Percentiles rank a stretch among this genome's conserved stretches.
Evolutionary conservation across 2,113 vertebrate species (phyloP).

Genomic region (Paradisaea rubra): DNA sequence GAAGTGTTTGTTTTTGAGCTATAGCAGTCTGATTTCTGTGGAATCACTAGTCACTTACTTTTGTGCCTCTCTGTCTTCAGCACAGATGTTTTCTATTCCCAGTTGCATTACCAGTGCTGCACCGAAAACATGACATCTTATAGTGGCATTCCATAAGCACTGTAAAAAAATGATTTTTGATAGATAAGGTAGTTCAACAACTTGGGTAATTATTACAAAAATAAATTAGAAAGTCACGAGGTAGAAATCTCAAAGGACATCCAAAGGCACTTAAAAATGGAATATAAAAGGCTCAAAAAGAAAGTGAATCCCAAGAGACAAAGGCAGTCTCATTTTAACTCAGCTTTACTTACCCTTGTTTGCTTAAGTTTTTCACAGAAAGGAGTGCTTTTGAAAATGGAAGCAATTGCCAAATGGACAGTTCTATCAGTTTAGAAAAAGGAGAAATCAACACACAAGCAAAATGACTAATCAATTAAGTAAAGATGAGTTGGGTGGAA

Average conservation of each 20-base stretch:
- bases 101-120: background rate
- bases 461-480: background rate
- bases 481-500: background rate
- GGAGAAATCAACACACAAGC: background rate
- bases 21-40: background rate
- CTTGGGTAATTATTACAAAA: conserved; percentile 17
- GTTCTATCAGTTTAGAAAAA: background rate
- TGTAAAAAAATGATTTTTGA: background rate
- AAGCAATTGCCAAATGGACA: background rate
- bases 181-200: conserved; percentile 45
- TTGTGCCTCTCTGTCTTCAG: background rate
- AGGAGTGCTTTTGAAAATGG: background rate
- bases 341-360: background rate
- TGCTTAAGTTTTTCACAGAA: background rate
- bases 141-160: background rate
- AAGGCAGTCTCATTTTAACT: background rate
- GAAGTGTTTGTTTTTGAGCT: background rate
- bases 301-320: background rate
- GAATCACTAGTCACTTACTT: background rate
- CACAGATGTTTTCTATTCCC: conserved; percentile 9
- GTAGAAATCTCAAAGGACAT: conserved; percentile 18
- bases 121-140: background rate
- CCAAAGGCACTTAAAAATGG: background rate
- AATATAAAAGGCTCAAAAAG: background rate
- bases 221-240: background rate